A percentile compares a stretch with the other conserved stretches of the same genome.
Evolutionary conservation across 2,888 invertebrate genomes (phyloP).

Genomic region (Caenorhabditis becei): DNA sequence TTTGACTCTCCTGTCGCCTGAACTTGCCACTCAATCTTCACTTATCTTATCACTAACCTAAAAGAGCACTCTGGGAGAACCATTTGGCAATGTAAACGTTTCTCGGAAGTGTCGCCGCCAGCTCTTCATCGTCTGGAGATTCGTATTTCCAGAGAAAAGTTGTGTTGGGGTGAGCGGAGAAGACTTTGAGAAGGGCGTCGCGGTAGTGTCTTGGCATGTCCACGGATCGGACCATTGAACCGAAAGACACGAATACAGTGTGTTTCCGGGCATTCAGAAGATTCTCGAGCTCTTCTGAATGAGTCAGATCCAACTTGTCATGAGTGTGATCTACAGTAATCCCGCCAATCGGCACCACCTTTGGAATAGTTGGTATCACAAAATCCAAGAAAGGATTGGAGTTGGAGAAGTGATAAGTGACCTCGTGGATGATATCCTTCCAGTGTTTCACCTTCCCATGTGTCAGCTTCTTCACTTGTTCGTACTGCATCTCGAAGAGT

Average conservation of each 20-base stretch:
- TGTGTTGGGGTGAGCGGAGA: conserved; percentile 32
- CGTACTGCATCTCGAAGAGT: conserved; percentile 46
- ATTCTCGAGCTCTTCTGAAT: conserved; percentile 16
- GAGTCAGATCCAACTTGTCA: neutral
- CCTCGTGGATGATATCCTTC: conserved; percentile 48
- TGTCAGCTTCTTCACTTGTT: conserved; percentile 13
- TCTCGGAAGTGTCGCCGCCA: conserved; percentile 22
- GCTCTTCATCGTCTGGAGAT: conserved; percentile 25
- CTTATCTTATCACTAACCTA: conserved; percentile 16
- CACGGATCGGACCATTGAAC: conserved; percentile 41
- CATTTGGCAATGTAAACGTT: conserved; percentile 43
- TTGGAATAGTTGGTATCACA: conserved; percentile 52
- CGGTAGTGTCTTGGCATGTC: conserved; percentile 38
- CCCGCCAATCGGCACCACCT: conserved; percentile 61
- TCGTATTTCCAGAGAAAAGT: conserved; percentile 62
- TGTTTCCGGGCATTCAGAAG: conserved; percentile 16
- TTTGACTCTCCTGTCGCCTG: conserved; percentile 50
- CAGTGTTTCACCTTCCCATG: conserved; percentile 43
- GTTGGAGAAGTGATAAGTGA: conserved; percentile 58
- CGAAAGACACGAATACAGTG: conserved; percentile 51
- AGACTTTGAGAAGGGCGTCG: conserved; percentile 28
- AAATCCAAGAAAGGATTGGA: conserved; percentile 61
- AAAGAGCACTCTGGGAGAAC: conserved; percentile 37
- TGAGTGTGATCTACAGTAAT: neutral
- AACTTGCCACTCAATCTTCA: neutral